Conservation (phyloP, 2,113 vertebrate species). For the Excalfactoria chinensis region DNA sequence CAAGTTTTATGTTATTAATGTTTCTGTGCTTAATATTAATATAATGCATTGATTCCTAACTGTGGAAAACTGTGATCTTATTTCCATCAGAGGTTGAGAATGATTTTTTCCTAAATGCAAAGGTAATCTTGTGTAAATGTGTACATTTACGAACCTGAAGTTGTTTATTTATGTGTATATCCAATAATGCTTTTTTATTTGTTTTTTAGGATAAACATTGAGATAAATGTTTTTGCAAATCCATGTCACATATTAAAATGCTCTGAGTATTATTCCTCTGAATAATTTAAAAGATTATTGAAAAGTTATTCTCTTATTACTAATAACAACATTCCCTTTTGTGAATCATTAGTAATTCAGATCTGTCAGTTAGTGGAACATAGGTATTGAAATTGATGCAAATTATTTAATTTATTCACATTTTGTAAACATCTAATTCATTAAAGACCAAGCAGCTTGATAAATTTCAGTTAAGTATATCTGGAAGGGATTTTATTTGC, state of each 20-base stretch:
- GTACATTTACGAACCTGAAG: neutral
- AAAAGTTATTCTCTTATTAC: conserved; percentile 32
- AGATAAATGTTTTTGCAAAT: conserved; percentile 27
- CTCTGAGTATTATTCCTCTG: conserved; percentile 15
- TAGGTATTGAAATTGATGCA: conserved; percentile 43
- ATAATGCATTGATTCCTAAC: neutral
- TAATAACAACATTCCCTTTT: conserved; percentile 34
- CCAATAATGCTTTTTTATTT: neutral
- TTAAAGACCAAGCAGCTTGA: conserved; percentile 23
- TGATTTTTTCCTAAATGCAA: conserved; percentile 28
- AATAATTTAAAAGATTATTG: conserved; percentile 51
- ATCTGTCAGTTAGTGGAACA: neutral
- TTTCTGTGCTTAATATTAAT: neutral
- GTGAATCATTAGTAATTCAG: conserved; percentile 46
- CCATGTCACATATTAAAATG: neutral
- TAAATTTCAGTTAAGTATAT: neutral
- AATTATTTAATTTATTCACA: conserved; percentile 64
- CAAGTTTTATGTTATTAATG: neutral
- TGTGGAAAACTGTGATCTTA: neutral
- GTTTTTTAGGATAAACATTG: neutral
- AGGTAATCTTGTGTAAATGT: neutral
- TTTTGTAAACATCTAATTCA: conserved; percentile 32
- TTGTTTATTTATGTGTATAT: neutral
- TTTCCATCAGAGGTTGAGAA: neutral
- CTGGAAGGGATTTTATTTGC: neutral